Base-by-base conservation (phyloP, 2,113 vertebrate species). In the Ancistrus triradiatus region DNA sequence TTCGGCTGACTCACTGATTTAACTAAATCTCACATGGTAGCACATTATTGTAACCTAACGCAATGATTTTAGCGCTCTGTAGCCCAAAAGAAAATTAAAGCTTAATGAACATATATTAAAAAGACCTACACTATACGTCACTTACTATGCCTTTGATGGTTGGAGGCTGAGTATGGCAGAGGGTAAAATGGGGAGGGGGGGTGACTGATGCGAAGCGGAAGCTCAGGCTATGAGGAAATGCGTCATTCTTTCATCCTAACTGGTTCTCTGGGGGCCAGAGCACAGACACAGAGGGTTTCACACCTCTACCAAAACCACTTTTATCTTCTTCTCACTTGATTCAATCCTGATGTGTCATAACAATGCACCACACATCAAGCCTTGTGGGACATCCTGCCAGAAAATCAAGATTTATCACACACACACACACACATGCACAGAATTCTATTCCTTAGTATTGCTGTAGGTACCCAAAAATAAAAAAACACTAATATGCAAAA, bases 181-280 rank as follows among this genome's bases (percentile, higher is more conserved):
- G 37, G 25, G 59, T 66, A 52, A 60, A 55, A 68, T 17, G n/a
- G 38, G 38, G 38, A 48, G 46, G 42, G n/a, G n/a, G 40, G 28
- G 42, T 43, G 31, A 52, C 57, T 66, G 69, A 76, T 70, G 64
- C 58, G 33, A 42, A 70, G 47, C 42, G 64, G 59, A 63, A 72
- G 42, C 52, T 47, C 58, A 33, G n/a, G 42, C 70, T 68, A 62
- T 56, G 44, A 48, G 70, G 59, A 55, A 63, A 70, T 50, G 70
- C 61, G 70, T 66, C 68, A 60, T 62, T 65, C 67, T 77, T 80
- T 75, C 66, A 78, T 79, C 76, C 77, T 52, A 74, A 69, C 61
- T 52, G 73, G 57, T 77, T 82, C 76, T 79, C 80, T 35, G 42
- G 63, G 49, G 74, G 43, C 44, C 42, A 42, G 44, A 17, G 48